Percentiles rank a stretch among this genome's conserved stretches.
phyloP scores from a whole-genome alignment of 2,797 vertebrate genomes.

The Cuniculus paca region DNA sequence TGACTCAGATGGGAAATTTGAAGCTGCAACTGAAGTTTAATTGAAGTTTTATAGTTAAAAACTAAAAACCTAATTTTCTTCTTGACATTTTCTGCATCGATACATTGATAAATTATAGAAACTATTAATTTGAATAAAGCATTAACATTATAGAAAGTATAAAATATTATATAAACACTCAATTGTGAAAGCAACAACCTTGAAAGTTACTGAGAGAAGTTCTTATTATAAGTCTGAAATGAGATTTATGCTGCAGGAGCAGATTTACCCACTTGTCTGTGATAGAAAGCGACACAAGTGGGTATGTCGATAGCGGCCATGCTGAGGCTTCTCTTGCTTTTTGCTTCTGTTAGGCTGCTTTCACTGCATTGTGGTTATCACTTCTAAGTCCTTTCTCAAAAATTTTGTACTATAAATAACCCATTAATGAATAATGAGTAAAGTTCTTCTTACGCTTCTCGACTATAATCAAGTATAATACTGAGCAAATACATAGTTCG shows the following conservation, averaged over 20 bases:
- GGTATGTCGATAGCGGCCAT: background rate
- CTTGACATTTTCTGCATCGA: conserved; percentile 85
- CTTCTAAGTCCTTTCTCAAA: background rate
- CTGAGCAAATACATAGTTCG: background rate
- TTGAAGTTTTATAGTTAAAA: conserved; percentile 84
- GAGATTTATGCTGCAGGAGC: conserved; percentile 77
- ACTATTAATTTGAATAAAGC: conserved; percentile 84
- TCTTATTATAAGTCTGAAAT: conserved; percentile 84
- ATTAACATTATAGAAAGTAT: conserved; percentile 77
- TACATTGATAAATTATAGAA: conserved; percentile 83
- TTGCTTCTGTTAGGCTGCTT: background rate
- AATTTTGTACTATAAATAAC: background rate
- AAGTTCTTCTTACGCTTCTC: background rate
- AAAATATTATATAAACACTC: conserved; percentile 84
- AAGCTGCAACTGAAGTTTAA: conserved; percentile 81
- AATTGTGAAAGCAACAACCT: conserved; percentile 83
- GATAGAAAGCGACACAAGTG: no score
- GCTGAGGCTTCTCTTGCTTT: background rate
- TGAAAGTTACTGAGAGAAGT: conserved; percentile 82
- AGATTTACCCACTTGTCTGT: conserved; percentile 72
- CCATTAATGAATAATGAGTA: no score
- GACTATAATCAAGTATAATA: background rate
- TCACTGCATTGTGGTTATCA: no score
- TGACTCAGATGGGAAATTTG: background rate
- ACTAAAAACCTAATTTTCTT: conserved; percentile 86